Base-by-base conservation (phyloP, 2,113 vertebrate species). In the human (Homo sapiens) region DNA sequence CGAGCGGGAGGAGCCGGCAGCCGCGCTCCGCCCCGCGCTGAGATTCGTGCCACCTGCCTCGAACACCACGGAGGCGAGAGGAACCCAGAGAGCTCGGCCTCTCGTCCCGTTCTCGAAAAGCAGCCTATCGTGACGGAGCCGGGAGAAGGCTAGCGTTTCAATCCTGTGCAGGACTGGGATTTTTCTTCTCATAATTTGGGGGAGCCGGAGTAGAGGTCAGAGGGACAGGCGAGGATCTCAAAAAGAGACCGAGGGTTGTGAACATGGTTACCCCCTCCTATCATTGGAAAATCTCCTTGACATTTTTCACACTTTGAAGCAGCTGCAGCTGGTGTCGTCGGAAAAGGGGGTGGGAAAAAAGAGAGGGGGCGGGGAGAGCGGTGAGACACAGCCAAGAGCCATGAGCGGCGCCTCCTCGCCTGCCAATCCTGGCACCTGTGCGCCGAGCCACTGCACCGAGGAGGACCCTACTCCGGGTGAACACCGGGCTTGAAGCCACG, bases 361-460 rank as follows among this genome's bases (percentile, higher is more conserved):
- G 91, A 88, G 96, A 94, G 98, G 94, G 97, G 89, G 97, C 93
- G 97, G 98, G 91, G 95, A 95, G 89, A 95, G 88, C 75, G 9
- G 89, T 89, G 97, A 96, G 96, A 89, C 84, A 75, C 83, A 43
- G 97, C 85, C 55, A 27, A 61, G 90, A 93, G 94, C 97, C 94
- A 8, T 13, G 91, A 91, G 97, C 96, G 1, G 96, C 88, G 93
- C 97, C 97, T 96, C 72, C 87, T 75, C 81, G 59, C 92, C 97
- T 79, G 96, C 97, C 94, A 81, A 90, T 90, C 97, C 79, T 10
- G 94, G 95, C 98, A 98, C 98, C 98, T 98, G 98, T 90, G 97
- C 83, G 38, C 95, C 43, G 32, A 96, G 78, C 98, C 92, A 30
- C 97, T 78, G 97, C 96, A 73, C 94, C 23, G 61, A 89, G 85